Base-by-base conservation (phyloP, 2,888 invertebrate species). In the Lysandra bellargus region DNA sequence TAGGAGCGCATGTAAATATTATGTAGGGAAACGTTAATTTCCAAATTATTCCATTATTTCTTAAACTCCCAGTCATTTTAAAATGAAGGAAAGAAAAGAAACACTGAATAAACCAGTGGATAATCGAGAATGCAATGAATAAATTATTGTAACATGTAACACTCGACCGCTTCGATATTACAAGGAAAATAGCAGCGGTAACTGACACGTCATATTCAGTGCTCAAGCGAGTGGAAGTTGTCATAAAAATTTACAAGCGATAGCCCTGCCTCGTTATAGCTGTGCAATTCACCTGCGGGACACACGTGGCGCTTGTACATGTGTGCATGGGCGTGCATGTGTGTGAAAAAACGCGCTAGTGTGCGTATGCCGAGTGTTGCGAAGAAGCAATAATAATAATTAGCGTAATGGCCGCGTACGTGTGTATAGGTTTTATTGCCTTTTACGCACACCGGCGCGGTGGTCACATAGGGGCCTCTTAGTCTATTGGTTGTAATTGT, bases 321-420 rank as follows among this genome's bases (percentile, higher is more conserved):
- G 88, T 83, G 86, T 84, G 83, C 83, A 84, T 84, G 84, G 82
- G 85, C 80, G 79, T 79, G 82, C 85, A 85, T 87, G 88, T 87
- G 88, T 84, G 89, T 84, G 88, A 88, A 88, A 91, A 92, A 91
- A 92, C 91, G 91, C 90, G 89, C 89, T 88, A 89, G 86, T 83
- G 84, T 80, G 83, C 84, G 86, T 83, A 83, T 79, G 83, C 84
- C 83, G 84, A 83, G 84, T 86, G 86, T 85, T 88, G 87, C 87
- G 87, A 86, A 86, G 88, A 87, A 84, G 81, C 85, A 84, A 86
- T 88, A 91, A 91, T 92, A 92, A 91, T 89, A 92, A 92, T 92
- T 90, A 92, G 91, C 89, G 90, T 69, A 64, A 37, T 69, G 69
- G 69, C 64, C 69, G 37, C 33, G 30, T 69, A 33, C 14, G 69